phyloP scores from a whole-genome alignment of 2,888 invertebrate species.

The Lasioglossum zephyrum region DNA sequence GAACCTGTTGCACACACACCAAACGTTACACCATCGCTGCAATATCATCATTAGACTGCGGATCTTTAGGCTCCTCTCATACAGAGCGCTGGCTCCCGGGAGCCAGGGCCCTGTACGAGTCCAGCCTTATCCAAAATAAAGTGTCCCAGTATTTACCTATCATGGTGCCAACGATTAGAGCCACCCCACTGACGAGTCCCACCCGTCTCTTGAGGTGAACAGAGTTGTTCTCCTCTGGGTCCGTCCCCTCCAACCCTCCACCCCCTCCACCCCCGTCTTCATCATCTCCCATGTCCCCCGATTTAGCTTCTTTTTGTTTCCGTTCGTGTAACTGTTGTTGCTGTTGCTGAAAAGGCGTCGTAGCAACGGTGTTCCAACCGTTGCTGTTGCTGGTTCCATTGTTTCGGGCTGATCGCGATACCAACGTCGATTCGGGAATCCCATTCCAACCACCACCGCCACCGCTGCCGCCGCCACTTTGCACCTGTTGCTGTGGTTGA shows the following conservation, averaged over 20 bases:
- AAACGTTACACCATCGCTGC: not conserved
- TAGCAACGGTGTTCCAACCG: slow-evolving; percentile 56
- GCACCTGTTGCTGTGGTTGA: slow-evolving; percentile 70
- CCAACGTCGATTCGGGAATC: slow-evolving; percentile 57
- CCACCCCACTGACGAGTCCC: slow-evolving; percentile 99
- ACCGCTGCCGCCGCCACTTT: slow-evolving; percentile 38
- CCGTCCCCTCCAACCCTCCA: slow-evolving; percentile 93
- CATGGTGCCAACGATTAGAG: slow-evolving; percentile 99
- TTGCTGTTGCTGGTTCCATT: slow-evolving; percentile 54
- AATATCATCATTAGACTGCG: not conserved
- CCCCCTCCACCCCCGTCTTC: slow-evolving; percentile 84
- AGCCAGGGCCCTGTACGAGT: too few species aligned
- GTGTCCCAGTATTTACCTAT: slow-evolving; percentile 86
- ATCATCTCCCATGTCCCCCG: slow-evolving; percentile 81
- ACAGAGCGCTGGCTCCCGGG: too few species aligned
- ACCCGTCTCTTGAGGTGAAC: slow-evolving; percentile 99
- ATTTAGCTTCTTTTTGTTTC: slow-evolving; percentile 68
- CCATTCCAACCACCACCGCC: slow-evolving; percentile 60
- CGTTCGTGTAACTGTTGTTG: slow-evolving; percentile 65
- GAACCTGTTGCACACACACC: slow-evolving; percentile 86
- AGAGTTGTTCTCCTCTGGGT: slow-evolving; percentile 97
- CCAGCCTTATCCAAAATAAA: not conserved
- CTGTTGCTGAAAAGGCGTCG: slow-evolving; percentile 28
- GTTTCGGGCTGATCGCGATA: slow-evolving; percentile 58
- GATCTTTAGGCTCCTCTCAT: not conserved